A percentile compares a stretch with the other conserved stretches of the same genome.
phyloP scores from a whole-genome alignment of 2,888 invertebrate genomes.

The Geophilus truncorum region DNA sequence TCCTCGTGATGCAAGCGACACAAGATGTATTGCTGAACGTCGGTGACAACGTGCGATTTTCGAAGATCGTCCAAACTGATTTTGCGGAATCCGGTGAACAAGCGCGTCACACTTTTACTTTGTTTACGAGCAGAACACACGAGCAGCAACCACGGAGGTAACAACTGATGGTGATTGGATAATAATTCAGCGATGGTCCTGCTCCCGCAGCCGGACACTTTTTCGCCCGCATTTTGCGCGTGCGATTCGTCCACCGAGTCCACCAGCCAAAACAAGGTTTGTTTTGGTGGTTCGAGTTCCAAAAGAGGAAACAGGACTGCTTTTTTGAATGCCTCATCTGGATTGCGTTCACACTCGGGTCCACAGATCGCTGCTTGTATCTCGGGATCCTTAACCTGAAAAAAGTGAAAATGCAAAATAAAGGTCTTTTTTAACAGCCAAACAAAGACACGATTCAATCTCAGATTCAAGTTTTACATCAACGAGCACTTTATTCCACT shows the following conservation, averaged over 20 bases:
- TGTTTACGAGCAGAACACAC: constrained; percentile 82
- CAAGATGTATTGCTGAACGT: constrained; percentile 91
- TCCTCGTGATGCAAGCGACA: constrained; percentile 85
- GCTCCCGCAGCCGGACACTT: constrained; percentile 49
- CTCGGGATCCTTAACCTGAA: constrained; percentile 61
- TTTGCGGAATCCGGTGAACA: constrained; percentile 73
- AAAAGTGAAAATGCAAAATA: not conserved
- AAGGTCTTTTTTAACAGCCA: not conserved
- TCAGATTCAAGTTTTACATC: too few relatives aligned
- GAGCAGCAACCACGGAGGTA: constrained; percentile 88
- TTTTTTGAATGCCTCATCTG: constrained; percentile 85
- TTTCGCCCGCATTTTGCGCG: constrained; percentile 37
- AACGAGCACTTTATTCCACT: too few relatives aligned
- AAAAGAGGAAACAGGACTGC: constrained; percentile 79
- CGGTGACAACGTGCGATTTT: constrained; percentile 73
- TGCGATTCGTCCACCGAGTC: constrained; percentile 82
- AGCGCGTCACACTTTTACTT: constrained; percentile 70
- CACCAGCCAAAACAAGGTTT: constrained; percentile 76
- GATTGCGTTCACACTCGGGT: constrained; percentile 75
- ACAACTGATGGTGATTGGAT: constrained; percentile 80
- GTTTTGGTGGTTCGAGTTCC: constrained; percentile 74
- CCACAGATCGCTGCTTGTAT: constrained; percentile 72
- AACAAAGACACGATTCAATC: too few relatives aligned
- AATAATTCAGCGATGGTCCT: constrained; percentile 75
- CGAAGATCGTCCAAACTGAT: constrained; percentile 85